Conservation (phyloP, 2,113 vertebrate genomes). For the Columbina picui region DNA sequence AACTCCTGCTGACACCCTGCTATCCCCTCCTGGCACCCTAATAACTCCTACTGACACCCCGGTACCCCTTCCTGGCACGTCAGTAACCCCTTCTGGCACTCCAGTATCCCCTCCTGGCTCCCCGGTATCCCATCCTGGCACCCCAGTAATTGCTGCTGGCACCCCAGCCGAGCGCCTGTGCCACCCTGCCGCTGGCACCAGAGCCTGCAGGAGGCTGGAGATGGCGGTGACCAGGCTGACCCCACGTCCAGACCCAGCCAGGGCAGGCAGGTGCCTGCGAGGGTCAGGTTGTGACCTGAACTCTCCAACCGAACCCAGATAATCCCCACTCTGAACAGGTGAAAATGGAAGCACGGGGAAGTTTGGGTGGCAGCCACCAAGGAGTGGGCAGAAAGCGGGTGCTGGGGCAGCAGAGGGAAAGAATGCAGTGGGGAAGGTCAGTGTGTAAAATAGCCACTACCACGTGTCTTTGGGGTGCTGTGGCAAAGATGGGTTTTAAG, state of each 20-base stretch:
- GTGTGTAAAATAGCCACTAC: background rate
- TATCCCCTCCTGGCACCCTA: too few relatives aligned
- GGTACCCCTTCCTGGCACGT: too few relatives aligned
- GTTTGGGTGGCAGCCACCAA: background rate
- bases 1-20: too few relatives aligned
- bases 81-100: too few relatives aligned
- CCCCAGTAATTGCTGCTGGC: background rate
- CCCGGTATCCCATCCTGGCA: too few relatives aligned
- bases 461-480: background rate
- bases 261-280: background rate
- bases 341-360: too few relatives aligned
- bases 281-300: rapidly evolving
- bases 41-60: too few relatives aligned
- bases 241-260: background rate
- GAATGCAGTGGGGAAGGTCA: background rate
- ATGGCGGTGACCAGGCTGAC: background rate
- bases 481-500: background rate
- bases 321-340: background rate
- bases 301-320: too few relatives aligned
- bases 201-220: background rate
- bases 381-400: background rate
- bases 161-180: background rate
- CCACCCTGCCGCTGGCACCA: background rate
- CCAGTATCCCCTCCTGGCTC: too few relatives aligned
- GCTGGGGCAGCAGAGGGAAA: background rate